phyloP scores from a whole-genome alignment of 2,888 invertebrate genomes.

The Linnaemya vulpina region DNA sequence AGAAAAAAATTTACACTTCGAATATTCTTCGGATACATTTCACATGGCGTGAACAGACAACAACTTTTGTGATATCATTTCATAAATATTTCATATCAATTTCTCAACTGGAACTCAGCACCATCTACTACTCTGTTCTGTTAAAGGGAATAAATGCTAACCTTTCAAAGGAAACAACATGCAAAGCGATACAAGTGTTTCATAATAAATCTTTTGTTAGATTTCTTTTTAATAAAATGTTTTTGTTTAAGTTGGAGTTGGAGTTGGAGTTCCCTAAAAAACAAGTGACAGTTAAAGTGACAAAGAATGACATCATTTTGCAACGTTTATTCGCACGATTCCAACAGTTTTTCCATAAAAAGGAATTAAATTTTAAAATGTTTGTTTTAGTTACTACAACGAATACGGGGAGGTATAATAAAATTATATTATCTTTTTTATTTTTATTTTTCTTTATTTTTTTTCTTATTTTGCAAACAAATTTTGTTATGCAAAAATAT shows the following conservation, averaged over 20 bases:
- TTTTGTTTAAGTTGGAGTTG: neutral
- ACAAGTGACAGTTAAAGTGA: neutral
- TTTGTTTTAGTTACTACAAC: constrained; percentile 6
- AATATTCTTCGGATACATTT: no score
- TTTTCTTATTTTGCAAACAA: constrained; percentile 40
- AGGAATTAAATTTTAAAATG: constrained; percentile 5
- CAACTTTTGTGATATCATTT: no score
- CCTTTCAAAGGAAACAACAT: no score
- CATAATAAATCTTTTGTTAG: neutral
- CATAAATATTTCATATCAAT: no score
- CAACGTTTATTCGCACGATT: neutral
- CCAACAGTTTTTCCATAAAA: constrained; percentile 7
- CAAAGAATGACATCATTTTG: neutral
- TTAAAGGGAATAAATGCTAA: no score
- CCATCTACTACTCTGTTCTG: no score
- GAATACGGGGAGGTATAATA: constrained; percentile 13
- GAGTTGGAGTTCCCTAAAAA: no score
- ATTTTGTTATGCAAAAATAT: constrained; percentile 1
- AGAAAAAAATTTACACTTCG: no score
- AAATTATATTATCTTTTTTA: constrained; percentile 13
- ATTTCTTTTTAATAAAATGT: constrained; percentile 7
- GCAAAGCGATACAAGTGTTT: neutral
- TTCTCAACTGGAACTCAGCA: no score
- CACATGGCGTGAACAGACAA: no score
- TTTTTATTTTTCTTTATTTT: neutral